Conservation (phyloP, 2,113 vertebrate genomes). For the Galeopterus variegatus region DNA sequence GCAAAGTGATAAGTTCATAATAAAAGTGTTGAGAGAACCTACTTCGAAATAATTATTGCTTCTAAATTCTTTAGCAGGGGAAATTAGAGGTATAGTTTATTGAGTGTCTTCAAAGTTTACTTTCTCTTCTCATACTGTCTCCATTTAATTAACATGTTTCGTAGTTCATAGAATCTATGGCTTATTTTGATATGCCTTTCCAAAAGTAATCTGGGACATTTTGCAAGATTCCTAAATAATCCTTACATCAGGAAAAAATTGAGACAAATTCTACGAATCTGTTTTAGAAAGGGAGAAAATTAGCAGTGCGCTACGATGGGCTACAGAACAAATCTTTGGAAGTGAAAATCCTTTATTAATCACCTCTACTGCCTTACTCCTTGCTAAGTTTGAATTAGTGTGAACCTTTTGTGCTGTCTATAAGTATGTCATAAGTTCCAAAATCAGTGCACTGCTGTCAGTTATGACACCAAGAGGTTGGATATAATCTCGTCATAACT, state of each 20-base stretch:
- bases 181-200: constrained; percentile 60
- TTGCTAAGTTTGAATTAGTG: constrained; percentile 13
- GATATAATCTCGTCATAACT: background rate
- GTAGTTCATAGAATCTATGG: background rate
- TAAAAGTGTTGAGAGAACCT: background rate
- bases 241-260: background rate
- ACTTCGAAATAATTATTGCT: constrained; percentile 20
- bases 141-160: constrained; percentile 30
- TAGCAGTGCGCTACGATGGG: background rate
- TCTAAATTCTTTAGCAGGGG: background rate
- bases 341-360: background rate
- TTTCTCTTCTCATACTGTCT: constrained; percentile 30
- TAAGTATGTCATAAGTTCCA: background rate
- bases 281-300: background rate
- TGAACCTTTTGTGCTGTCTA: background rate
- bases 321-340: background rate
- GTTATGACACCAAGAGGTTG: background rate
- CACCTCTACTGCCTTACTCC: background rate
- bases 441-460: background rate
- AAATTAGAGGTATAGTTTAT: constrained; percentile 24
- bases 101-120: constrained; percentile 20
- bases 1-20: background rate
- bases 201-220: background rate
- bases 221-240: background rate
- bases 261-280: background rate